These are phyloP conservation scores for Tetramorium alpestre DNA, from an alignment of 1,140 invertebrate species.

Conservation along the genomic window DNA sequence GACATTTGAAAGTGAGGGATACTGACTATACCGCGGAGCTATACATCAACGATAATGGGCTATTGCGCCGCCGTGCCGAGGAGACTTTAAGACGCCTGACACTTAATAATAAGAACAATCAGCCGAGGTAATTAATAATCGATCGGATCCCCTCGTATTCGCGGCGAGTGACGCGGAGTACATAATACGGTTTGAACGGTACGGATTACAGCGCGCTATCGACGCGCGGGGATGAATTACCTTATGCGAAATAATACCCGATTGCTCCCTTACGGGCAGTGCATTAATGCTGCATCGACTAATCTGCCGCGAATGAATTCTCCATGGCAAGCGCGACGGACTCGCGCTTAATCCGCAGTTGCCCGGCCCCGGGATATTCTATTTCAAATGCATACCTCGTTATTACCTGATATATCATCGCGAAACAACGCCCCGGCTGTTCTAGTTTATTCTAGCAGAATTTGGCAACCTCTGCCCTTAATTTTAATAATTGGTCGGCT, in stretches of 20 bases:
- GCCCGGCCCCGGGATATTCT: neutral
- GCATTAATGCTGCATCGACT: conserved; percentile 34
- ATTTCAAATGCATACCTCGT: conserved; percentile 14
- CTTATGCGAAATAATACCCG: conserved; percentile 8
- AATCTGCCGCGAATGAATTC: conserved; percentile 44
- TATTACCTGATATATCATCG: conserved; percentile 14
- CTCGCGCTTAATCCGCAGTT: conserved; percentile 13
- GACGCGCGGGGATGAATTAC: conserved; percentile 4
- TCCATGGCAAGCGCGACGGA: conserved; percentile 4
- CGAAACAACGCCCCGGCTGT: neutral
- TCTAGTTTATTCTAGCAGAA: neutral
- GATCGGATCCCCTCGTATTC: neutral
- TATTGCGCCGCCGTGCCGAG: neutral
- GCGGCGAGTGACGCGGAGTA: neutral
- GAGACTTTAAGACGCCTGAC: neutral
- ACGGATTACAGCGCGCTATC: neutral
- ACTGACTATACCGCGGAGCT: neutral
- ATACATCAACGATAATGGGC: neutral
- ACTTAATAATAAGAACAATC: conserved; percentile 16
- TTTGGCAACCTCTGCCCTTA: neutral
- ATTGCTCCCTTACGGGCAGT: conserved; percentile 16
- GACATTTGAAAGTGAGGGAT: conserved; percentile 43
- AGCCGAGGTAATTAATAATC: conserved; percentile 21
- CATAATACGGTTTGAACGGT: neutral
- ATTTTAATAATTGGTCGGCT: neutral